Evolutionary conservation across 2,888 invertebrate species (phyloP), one percentile per base, ranked within the genome.

Genomic region (Ophion obscuratus): DNA sequence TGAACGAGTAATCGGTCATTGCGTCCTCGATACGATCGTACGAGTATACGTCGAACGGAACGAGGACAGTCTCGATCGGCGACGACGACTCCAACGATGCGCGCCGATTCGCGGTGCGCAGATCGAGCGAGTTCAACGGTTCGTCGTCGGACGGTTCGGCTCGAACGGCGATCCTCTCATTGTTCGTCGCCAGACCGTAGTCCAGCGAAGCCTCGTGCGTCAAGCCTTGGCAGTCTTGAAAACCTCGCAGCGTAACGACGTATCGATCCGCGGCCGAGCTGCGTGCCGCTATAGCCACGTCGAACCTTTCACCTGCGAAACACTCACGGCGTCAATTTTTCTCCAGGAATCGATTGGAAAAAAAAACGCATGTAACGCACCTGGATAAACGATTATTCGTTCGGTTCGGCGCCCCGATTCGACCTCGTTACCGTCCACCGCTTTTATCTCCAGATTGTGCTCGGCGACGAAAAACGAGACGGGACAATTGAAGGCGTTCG

Each of bases 281-380:
- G 59, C 95, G 93, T 1, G 96, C 95, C 10, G 94, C 93, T 9
- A 96, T 91, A 1, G 95, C 95, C 2, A 96, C 94, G 87, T 96
- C 96, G 94, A 96, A 95, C 64, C 96, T 94, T 89, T 96, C 96
- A 0, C 96, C 96, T 95, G 95, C 82, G 94, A 95, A 3, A 71
- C 71, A 57, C 61, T 5, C 61, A 24, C 61, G 17, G 7, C 61
- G 53, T 53, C 4, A 17, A 61, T 61, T 20, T 24, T 61, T 20
- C 61, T 9, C 31, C 10, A 2, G 14, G 31, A 64, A 14, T 64
- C n/a, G n/a, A 20, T n/a, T 3, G 44, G n/a, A 44, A 61, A 61
- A 20, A 20, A 1, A n/a, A 31, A 27, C 9, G 27, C 14, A 10
- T 24, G 17, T 57, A 68, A 82, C 88, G 87, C 94, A 95, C 96